phyloP scores from a whole-genome alignment of 2,797 vertebrate genomes.

The Aeoliscus strigatus region DNA sequence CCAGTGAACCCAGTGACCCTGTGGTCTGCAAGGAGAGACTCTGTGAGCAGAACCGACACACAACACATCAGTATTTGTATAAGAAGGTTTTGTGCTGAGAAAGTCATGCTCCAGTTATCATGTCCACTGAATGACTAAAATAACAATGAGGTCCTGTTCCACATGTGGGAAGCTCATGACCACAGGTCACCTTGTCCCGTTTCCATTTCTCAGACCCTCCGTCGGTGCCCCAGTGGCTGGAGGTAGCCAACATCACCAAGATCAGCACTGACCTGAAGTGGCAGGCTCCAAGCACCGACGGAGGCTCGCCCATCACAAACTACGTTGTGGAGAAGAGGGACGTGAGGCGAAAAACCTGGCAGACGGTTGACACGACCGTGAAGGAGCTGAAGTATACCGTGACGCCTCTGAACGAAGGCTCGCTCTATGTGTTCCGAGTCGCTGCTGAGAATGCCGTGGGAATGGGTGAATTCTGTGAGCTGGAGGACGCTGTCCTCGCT shows the following conservation, averaged over 20 bases:
- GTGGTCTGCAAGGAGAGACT: constrained; percentile 95
- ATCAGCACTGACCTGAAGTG: constrained; percentile 90
- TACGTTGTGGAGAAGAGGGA: constrained; percentile 98
- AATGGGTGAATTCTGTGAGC: constrained; percentile 89
- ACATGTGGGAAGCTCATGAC: too few relatives aligned
- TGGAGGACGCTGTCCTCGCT: constrained; percentile 93
- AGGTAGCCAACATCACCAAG: constrained; percentile 94
- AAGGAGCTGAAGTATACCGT: constrained; percentile 94
- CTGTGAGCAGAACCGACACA: constrained; percentile 73
- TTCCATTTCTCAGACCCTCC: constrained; percentile 78
- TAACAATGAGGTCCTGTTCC: too few relatives aligned
- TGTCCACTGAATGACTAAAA: too few relatives aligned
- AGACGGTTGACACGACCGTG: constrained; percentile 91
- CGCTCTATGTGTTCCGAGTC: constrained; percentile 93
- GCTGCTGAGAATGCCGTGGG: constrained; percentile 93
- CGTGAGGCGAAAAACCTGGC: constrained; percentile 93
- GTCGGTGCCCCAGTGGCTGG: constrained; percentile 91
- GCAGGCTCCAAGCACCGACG: constrained; percentile 90
- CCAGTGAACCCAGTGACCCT: constrained; percentile 93
- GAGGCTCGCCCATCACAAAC: constrained; percentile 96
- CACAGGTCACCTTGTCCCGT: neutral
- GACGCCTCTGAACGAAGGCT: constrained; percentile 90
- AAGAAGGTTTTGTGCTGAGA: too few relatives aligned
- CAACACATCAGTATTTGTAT: too few relatives aligned
- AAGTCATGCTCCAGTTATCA: too few relatives aligned